These are phyloP conservation scores for Eurytemora carolleeae DNA, from an alignment of 1,140 invertebrate species.

Conservation along the genomic window DNA sequence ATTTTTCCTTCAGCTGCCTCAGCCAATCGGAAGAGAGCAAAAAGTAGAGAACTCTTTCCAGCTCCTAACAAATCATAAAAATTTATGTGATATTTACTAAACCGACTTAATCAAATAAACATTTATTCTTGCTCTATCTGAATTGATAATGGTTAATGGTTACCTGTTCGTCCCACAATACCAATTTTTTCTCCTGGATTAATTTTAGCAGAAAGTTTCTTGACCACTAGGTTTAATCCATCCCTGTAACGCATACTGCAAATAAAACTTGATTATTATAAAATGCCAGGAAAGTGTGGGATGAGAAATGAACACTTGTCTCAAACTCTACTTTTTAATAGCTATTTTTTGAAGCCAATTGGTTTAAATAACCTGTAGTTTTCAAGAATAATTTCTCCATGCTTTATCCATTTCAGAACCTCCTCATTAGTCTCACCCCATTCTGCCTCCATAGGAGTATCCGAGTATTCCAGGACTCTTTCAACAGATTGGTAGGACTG, in stretches of 20 bases:
- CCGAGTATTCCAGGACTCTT: constrained; percentile 73
- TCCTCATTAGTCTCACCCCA: constrained; percentile 41
- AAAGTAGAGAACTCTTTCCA: constrained; percentile 61
- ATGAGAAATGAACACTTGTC: too few species aligned
- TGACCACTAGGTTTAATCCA: constrained; percentile 56
- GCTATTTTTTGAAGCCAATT: too few species aligned
- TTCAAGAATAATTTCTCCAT: constrained; percentile 47
- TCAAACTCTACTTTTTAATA: too few species aligned
- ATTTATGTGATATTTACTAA: too few species aligned
- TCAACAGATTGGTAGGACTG: too few species aligned
- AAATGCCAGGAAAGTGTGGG: too few species aligned
- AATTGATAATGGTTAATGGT: too few species aligned
- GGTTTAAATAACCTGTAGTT: constrained; percentile 50
- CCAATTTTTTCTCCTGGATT: constrained; percentile 31
- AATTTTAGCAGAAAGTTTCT: constrained; percentile 39
- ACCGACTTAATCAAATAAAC: too few species aligned
- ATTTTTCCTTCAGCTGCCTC: constrained; percentile 36
- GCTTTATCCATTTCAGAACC: constrained; percentile 45
- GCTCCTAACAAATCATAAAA: too few species aligned
- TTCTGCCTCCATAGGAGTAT: constrained; percentile 33
- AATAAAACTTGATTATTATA: too few species aligned
- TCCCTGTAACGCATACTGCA: constrained; percentile 56
- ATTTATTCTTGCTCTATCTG: too few species aligned
- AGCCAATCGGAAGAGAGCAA: constrained; percentile 67
- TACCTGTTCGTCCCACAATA: constrained; percentile 65